A percentile compares a stretch with the other conserved stretches of the same genome.
phyloP scores from a whole-genome alignment of 2,113 vertebrate genomes.

The Dipodomys spectabilis region DNA sequence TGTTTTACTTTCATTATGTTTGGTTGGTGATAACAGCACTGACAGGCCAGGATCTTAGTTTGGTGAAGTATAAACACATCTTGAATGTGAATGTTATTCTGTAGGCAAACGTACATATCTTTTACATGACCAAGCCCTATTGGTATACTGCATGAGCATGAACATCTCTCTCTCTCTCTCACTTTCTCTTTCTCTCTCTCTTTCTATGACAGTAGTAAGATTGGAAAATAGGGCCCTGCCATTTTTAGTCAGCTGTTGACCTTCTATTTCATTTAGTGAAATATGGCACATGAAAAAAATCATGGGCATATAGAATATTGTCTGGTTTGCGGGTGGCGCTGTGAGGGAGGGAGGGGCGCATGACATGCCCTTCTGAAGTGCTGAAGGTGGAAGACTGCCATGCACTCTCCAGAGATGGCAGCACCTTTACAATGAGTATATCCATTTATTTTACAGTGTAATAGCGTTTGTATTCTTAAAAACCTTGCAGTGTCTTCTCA shows the following conservation, averaged over 20 bases:
- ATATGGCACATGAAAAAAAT: no score
- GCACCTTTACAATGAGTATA: conserved; percentile 58
- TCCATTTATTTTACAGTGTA: conserved; percentile 75
- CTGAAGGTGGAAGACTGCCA: no score
- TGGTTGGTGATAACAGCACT: background rate
- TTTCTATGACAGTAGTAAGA: no score
- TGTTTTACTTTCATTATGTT: conserved; percentile 53
- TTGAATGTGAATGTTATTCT: conserved; percentile 44
- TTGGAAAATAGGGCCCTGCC: no score
- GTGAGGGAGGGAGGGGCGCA: background rate
- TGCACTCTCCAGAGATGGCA: no score
- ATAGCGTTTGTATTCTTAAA: conserved; percentile 76
- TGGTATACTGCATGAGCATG: background rate
- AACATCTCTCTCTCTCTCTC: background rate
- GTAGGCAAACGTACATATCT: background rate
- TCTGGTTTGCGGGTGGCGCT: conserved; percentile 52
- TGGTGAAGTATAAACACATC: background rate
- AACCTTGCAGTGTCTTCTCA: conserved; percentile 77
- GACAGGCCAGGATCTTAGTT: conserved; percentile 9
- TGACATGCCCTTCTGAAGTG: no score
- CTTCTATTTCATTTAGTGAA: no score
- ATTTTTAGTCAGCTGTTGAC: no score
- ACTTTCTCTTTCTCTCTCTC: no score
- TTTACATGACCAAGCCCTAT: background rate
- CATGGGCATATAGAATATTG: no score